Percentiles rank a stretch among this genome's conserved stretches.
phyloP scores from a whole-genome alignment of 2,113 vertebrate species.

The Tor tambroides region DNA sequence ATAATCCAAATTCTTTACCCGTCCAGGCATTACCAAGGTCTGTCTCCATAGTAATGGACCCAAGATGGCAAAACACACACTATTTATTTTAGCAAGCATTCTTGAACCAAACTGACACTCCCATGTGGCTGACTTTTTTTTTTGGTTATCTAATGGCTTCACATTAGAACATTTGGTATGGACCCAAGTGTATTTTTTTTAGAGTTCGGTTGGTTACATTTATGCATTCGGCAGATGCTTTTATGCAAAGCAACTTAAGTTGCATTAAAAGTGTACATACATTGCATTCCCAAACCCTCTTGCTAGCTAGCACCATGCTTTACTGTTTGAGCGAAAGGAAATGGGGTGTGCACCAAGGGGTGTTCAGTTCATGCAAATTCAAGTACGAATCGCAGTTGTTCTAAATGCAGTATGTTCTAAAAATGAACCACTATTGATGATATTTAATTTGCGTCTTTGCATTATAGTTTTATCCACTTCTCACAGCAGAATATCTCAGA shows the following conservation, averaged over 20 bases:
- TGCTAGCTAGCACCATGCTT: neutral
- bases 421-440: neutral
- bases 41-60: slow-evolving; percentile 1
- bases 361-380: neutral
- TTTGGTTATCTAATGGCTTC: neutral
- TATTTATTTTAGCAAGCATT: neutral
- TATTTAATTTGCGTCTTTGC: neutral
- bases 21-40: neutral
- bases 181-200: neutral
- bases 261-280: neutral
- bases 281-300: neutral
- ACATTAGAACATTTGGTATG: neutral
- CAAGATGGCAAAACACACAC: slow-evolving; percentile 3
- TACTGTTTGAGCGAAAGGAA: neutral
- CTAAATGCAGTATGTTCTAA: neutral
- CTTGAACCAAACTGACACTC: slow-evolving; percentile 5
- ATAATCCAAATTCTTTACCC: neutral
- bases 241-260: neutral
- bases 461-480: neutral
- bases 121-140: neutral
- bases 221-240: neutral
- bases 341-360: neutral
- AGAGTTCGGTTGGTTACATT: neutral
- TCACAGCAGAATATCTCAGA: neutral
- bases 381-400: neutral